Percentiles rank a stretch among this genome's conserved stretches.
Evolutionary conservation across 35 echinoderm and acorn worm genomes (phyloP).

Genomic region (Patiria miniata): DNA sequence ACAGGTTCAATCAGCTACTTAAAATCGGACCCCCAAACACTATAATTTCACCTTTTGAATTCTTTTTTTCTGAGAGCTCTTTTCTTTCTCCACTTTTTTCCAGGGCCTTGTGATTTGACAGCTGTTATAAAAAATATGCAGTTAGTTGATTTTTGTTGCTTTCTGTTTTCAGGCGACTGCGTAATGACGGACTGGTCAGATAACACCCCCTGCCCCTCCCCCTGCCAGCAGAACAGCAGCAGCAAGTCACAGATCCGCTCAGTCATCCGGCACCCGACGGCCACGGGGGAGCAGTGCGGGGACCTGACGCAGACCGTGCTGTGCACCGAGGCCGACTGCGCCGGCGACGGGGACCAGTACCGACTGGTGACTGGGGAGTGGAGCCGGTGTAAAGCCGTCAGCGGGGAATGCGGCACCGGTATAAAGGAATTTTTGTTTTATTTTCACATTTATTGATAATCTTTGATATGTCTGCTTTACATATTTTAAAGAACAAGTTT

Average conservation of each 20-base stretch:
- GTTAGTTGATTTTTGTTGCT: no score
- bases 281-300: conserved; percentile 48
- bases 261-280: conserved; percentile 45
- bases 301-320: conserved; percentile 43
- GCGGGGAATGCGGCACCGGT: conserved; percentile 92
- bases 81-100: no score
- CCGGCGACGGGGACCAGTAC: not conserved
- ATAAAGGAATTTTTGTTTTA: not conserved
- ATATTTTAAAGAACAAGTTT: no score
- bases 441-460: no score
- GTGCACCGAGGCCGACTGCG: conserved; percentile 60
- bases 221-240: conserved; percentile 42
- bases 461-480: no score
- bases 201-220: conserved; percentile 58
- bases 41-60: no score
- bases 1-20: no score
- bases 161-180: conserved; percentile 75
- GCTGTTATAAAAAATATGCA: no score
- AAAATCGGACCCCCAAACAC: no score
- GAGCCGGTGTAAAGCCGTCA: conserved; percentile 56
- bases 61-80: no score
- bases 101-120: no score
- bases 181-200: conserved; percentile 81
- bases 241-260: conserved; percentile 70
- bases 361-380: conserved; percentile 62